These are phyloP conservation scores for Dipodomys merriami DNA, from an alignment of 2,113 vertebrate species.

Conservation along the genomic window DNA sequence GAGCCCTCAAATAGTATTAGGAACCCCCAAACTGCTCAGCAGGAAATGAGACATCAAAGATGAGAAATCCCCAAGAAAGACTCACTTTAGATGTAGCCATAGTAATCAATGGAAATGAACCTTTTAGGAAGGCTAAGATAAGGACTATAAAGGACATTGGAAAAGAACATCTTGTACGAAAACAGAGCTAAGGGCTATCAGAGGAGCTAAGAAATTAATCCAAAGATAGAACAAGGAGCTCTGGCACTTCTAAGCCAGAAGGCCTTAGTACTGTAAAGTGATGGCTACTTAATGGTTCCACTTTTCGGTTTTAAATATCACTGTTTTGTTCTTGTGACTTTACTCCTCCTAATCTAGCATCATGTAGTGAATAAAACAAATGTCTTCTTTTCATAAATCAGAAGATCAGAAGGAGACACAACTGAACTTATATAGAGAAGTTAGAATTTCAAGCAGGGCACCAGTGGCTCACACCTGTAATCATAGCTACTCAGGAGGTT, in stretches of 20 bases:
- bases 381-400: constrained; percentile 10
- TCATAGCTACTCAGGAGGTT: no score
- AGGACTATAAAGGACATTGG: not conserved
- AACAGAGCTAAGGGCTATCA: not conserved
- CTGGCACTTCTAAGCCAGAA: constrained; percentile 43
- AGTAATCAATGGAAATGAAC: constrained; percentile 55
- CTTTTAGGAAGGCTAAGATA: not conserved
- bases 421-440: not conserved
- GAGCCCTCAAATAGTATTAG: not conserved
- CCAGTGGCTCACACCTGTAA: no score
- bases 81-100: not conserved
- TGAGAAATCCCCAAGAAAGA: constrained; percentile 3
- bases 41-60: constrained; percentile 9
- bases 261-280: not conserved
- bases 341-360: not conserved
- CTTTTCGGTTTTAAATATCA: not conserved
- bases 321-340: not conserved
- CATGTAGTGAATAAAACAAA: not conserved
- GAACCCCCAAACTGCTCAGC: not conserved
- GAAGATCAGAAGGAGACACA: not conserved
- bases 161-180: not conserved
- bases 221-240: not conserved
- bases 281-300: not conserved
- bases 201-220: constrained; percentile 23
- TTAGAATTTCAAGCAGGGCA: no score